These are phyloP conservation scores for Pelagia noctiluca DNA, from an alignment of 30 jellyfish, hydroid and myxozoan species.

Conservation along the genomic window DNA sequence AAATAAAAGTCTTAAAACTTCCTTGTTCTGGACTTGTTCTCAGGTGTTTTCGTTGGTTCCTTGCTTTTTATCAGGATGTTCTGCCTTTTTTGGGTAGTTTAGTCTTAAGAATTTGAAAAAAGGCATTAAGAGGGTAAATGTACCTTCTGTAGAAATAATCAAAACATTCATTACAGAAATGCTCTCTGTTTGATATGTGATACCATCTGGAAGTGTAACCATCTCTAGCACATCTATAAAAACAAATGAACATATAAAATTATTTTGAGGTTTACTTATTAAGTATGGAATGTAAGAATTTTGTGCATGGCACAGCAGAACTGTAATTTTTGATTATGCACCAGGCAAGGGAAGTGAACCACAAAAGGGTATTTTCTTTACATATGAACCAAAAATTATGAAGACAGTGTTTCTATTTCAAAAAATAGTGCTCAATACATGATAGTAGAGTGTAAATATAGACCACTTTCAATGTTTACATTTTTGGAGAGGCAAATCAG, in stretches of 20 bases:
- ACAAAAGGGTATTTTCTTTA: no score
- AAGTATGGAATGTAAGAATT: no score
- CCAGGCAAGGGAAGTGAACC: not conserved
- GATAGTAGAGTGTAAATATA: no score
- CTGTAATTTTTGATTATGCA: not conserved
- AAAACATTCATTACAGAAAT: constrained; percentile 92
- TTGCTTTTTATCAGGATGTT: not conserved
- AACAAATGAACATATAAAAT: not conserved
- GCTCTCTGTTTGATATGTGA: constrained; percentile 88
- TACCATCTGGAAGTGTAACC: constrained; percentile 97
- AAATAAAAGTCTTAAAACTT: not conserved
- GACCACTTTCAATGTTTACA: no score
- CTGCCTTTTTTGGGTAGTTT: not conserved
- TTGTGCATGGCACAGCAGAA: no score
- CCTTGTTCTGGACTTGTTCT: not conserved
- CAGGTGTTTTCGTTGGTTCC: not conserved
- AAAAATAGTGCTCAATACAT: no score
- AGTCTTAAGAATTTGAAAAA: not conserved
- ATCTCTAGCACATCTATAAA: constrained; percentile 76
- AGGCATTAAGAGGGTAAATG: not conserved
- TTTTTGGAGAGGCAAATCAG: no score
- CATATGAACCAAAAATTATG: no score
- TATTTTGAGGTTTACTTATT: no score
- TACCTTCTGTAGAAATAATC: constrained; percentile 85
- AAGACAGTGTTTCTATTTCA: no score